Evolutionary conservation across 64 coral and sea anemone genomes (phyloP).

Genomic region (Stichodactyla helianthus): DNA sequence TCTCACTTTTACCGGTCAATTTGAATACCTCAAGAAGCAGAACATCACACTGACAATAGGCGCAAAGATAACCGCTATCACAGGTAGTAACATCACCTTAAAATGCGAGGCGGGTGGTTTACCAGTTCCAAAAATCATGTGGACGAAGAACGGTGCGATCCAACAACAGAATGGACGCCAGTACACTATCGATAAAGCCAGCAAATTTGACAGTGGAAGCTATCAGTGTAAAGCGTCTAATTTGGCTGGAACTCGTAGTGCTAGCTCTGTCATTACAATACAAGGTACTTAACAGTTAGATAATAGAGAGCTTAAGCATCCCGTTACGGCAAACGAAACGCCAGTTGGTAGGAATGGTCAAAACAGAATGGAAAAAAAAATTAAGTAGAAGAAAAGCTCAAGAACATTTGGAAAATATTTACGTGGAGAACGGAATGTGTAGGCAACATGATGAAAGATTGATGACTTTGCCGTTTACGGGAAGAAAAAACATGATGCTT

Average conservation of each 20-base stretch:
- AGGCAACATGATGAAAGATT: no score
- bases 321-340: neutral
- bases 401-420: no score
- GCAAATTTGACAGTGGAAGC: conserved; percentile 32
- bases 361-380: no score
- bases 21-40: conserved; percentile 13
- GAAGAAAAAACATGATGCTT: no score
- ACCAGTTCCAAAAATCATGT: conserved; percentile 47
- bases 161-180: neutral
- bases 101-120: conserved; percentile 38
- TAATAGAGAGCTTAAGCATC: neutral
- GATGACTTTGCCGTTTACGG: no score
- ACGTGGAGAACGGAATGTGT: no score
- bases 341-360: no score
- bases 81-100: conserved; percentile 48
- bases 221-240: conserved; percentile 63
- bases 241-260: conserved; percentile 19
- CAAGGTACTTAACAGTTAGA: conserved; percentile 34
- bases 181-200: neutral
- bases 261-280: conserved; percentile 46
- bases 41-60: conserved; percentile 55
- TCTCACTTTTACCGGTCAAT: neutral
- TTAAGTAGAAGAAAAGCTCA: no score
- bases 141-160: conserved; percentile 40
- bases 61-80: conserved; percentile 48